Evolutionary conservation across 2,888 invertebrate genomes (phyloP), one percentile per base, ranked within the genome.

Genomic region (Neocrepidodera transversa): DNA sequence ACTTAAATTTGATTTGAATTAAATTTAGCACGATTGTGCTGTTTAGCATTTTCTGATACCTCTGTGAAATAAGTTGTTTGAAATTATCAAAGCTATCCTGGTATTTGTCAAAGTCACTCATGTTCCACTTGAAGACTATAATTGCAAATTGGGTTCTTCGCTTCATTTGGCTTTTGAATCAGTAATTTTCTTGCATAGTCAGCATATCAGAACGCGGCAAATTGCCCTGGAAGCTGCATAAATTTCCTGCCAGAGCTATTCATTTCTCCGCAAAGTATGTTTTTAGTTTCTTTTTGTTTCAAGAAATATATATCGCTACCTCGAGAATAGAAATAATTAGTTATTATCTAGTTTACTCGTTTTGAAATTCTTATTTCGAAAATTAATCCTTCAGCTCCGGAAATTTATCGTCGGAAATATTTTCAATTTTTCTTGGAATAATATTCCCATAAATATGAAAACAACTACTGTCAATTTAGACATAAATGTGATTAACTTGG

Each of bases 11-110:
- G n/a, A n/a, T n/a, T n/a, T n/a, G n/a, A n/a, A n/a, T n/a, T n/a
- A n/a, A n/a, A n/a, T n/a, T n/a, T n/a, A n/a, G n/a, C n/a, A n/a
- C n/a, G n/a, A n/a, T n/a, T n/a, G n/a, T n/a, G n/a, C n/a, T n/a
- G n/a, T n/a, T n/a, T n/a, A n/a, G 26, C 36, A 51, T 38, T 13
- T 5, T 5, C 28, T 11, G 40, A 17, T 18, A 40, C 40, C 28
- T 62, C 62, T 56, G 57, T 59, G 57, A 62, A 59, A 65, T 57
- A 62, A 62, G 65, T 65, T 67, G 67, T 65, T 67, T 64, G 64
- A 59, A 61, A 62, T 64, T 58, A 62, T 30, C 49, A 16, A 23
- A 11, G 49, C 62, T 58, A 60, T 30, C 49, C 36, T 13, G 17
- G 23, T 63, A 64, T 64, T 62, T 66, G 64, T 60, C 52, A 20